Base-by-base conservation (phyloP, 2,113 vertebrate genomes). In the Coptodon bakossiorum region DNA sequence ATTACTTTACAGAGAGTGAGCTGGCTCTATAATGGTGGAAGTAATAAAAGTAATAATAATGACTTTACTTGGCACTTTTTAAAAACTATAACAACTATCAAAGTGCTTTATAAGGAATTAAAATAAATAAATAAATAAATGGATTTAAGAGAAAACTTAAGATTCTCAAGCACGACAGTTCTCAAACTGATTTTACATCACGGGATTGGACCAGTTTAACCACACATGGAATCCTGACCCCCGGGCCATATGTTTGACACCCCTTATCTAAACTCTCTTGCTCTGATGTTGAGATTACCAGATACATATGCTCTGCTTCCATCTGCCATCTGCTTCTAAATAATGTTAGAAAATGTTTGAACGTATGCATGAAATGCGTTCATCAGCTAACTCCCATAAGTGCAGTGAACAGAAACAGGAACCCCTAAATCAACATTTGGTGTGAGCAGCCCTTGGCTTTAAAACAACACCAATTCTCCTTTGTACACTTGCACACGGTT, bases 71-170 rank as follows among this genome's bases (percentile, higher is more conserved):
- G 40, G 40, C 24, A 29, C 24, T 76, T 76, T 76, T 76, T 10
- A 76, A 27, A 76, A 48, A 48, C 24, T 11, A 48, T 27, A 27
- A 76, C 43, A 45, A 6, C 68, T 27, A 45, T 12, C 40, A 73
- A 76, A 43, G 56, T 81, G 38, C 24, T 45, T 81, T 43, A 17
- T 14, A 12, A 40, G 34, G 31, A 81, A 0, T 19, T 24, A 5
- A 34, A 45, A 63, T 38, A 45, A 73, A 63, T 0, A 45, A 73
- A 63, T 0, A 71, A 71, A 43, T 0, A 1, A 71, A 43, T 9
- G 57, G 24, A 61, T 82, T 31, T 82, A 16, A 61, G 24, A 31
- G 24, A 45, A 82, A 29, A 81, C 78, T 27, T 19, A 63, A 63
- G 59, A 31, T 57, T 71, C 57, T 81, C 9, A 57, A 81, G 22